phyloP scores from a whole-genome alignment of 2,113 vertebrate species.

The Garra rufa region DNA sequence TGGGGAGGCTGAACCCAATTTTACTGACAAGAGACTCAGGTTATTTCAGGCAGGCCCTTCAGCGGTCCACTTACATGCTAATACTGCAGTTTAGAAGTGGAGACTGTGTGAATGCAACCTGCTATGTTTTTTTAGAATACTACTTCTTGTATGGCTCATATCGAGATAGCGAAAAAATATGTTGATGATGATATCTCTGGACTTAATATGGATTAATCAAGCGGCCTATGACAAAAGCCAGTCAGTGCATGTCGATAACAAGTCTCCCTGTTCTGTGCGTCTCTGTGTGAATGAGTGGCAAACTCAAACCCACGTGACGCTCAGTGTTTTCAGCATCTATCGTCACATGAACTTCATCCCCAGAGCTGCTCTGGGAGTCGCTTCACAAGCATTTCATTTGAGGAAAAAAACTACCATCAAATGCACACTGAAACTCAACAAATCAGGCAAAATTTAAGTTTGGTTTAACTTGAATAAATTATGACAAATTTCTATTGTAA shows the following conservation, averaged over 20 bases:
- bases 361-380: neutral
- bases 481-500: no score
- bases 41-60: conserved; percentile 12
- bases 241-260: neutral
- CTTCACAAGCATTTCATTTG: neutral
- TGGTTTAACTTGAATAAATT: no score
- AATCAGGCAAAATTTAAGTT: no score
- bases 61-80: conserved; percentile 1
- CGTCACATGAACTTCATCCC: no score
- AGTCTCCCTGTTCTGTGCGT: no score
- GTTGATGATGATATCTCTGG: no score
- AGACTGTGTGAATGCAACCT: neutral
- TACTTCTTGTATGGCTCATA: neutral
- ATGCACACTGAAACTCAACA: no score
- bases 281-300: neutral
- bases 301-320: no score
- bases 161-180: neutral
- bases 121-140: neutral
- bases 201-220: neutral
- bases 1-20: conserved; percentile 2
- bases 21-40: conserved; percentile 7
- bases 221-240: neutral
- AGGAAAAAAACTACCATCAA: no score
- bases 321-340: neutral
- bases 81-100: neutral